These are phyloP conservation scores for Paracyclopina nana DNA, from an alignment of 1,140 invertebrate species.

Conservation along the genomic window DNA sequence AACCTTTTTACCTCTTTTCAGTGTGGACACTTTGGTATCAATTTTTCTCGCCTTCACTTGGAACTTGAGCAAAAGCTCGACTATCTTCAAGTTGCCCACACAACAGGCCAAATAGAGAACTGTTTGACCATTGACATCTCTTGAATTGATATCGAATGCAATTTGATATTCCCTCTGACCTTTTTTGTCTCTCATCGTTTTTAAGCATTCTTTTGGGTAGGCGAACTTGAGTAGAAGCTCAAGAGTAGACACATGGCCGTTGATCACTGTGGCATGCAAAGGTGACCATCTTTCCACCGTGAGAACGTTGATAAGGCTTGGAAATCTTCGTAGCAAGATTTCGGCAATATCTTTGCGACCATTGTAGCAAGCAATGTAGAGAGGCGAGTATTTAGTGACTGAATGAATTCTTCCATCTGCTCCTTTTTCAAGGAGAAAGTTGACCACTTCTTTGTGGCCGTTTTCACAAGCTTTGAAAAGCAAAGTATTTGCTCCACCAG, in stretches of 20 bases:
- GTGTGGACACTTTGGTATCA: slow-evolving; percentile 13
- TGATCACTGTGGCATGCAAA: slow-evolving; percentile 73
- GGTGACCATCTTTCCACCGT: slow-evolving; percentile 83
- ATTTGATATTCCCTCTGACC: slow-evolving; percentile 60
- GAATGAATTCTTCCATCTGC: slow-evolving; percentile 68
- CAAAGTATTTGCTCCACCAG: slow-evolving; percentile 1
- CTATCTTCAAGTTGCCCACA: slow-evolving; percentile 54
- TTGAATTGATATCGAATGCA: slow-evolving; percentile 70
- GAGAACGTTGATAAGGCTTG: slow-evolving; percentile 39
- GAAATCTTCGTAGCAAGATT: slow-evolving; percentile 47
- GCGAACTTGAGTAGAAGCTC: slow-evolving; percentile 56
- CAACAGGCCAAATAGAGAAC: slow-evolving; percentile 68
- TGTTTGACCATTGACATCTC: slow-evolving; percentile 71
- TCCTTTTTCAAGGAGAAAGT: slow-evolving; percentile 50
- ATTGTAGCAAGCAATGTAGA: slow-evolving; percentile 75
- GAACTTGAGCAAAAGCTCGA: slow-evolving; percentile 54
- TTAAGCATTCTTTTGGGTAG: slow-evolving; percentile 50
- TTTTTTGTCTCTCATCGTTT: slow-evolving; percentile 42
- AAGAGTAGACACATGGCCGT: slow-evolving; percentile 53
- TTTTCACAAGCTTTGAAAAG: slow-evolving; percentile 48
- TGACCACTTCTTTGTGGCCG: slow-evolving; percentile 56
- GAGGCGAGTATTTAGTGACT: slow-evolving; percentile 69
- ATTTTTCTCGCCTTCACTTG: slow-evolving; percentile 41
- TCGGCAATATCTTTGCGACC: slow-evolving; percentile 59
- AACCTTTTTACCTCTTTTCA: slow-evolving; percentile 14